phyloP scores from a whole-genome alignment of 92 coral and sea anemone species.

The Chrysogorgia sp. region DNA sequence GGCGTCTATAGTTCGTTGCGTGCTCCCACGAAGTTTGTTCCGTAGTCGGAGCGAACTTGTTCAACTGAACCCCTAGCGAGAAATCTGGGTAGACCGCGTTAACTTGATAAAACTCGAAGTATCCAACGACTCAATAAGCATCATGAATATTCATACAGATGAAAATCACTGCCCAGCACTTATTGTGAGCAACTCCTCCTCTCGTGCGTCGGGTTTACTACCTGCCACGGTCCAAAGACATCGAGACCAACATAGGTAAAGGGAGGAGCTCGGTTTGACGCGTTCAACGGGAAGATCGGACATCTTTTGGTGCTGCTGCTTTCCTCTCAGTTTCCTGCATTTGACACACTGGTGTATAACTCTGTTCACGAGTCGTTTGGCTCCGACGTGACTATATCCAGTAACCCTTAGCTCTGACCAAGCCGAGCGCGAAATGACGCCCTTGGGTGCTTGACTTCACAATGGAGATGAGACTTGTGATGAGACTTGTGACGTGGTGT shows the following conservation, averaged over 20 bases:
- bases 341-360: constrained; percentile 49
- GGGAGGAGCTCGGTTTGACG: constrained; percentile 47
- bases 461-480: constrained; percentile 46
- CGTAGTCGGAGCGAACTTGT: constrained; percentile 49
- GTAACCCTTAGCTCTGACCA: constrained; percentile 45
- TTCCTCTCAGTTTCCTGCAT: constrained; percentile 52
- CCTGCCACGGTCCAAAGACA: constrained; percentile 54
- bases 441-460: constrained; percentile 61
- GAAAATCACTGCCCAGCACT: constrained; percentile 66
- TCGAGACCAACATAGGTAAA: constrained; percentile 56
- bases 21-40: constrained; percentile 50
- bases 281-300: constrained; percentile 55
- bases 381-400: constrained; percentile 69
- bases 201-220: constrained; percentile 43
- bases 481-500: constrained; percentile 37
- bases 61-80: constrained; percentile 45
- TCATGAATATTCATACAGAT: constrained; percentile 49
- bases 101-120: constrained; percentile 47
- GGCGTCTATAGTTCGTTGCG: constrained; percentile 46
- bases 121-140: constrained; percentile 58
- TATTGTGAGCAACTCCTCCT: constrained; percentile 47
- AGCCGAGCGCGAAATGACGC: constrained; percentile 52
- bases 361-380: constrained; percentile 51
- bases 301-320: constrained; percentile 55
- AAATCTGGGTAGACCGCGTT: constrained; percentile 52